Evolutionary conservation across 2,797 vertebrate species (phyloP).

Genomic region (Margarornis squamiger): DNA sequence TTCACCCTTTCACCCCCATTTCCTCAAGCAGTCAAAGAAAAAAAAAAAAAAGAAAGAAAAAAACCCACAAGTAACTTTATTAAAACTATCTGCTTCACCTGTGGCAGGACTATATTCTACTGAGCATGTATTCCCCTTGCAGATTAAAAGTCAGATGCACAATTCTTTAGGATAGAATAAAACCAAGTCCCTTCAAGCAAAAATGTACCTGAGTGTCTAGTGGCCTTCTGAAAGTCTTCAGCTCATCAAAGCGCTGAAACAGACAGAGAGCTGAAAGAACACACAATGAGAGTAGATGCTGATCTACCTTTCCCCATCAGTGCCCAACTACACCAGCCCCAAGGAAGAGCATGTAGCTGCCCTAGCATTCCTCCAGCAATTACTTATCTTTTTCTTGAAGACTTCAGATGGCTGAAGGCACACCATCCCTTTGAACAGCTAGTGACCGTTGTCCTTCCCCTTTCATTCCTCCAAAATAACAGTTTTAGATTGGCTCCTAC

Average conservation of each 20-base stretch:
- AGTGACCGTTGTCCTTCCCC: not conserved
- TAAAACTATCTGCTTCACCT: not conserved
- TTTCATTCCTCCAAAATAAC: not conserved
- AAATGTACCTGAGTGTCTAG: not conserved
- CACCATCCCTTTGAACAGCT: not conserved
- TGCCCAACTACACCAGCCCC: not conserved
- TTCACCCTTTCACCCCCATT: not conserved
- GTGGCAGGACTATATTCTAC: not conserved
- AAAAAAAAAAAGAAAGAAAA: too few relatives aligned
- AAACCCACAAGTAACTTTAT: not conserved
- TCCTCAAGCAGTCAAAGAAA: not conserved
- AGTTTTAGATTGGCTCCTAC: not conserved
- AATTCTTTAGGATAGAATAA: not conserved
- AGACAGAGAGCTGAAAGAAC: not conserved
- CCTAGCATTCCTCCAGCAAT: not conserved
- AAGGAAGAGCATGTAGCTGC: not conserved
- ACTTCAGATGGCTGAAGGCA: not conserved
- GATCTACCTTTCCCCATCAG: not conserved
- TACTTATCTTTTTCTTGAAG: not conserved
- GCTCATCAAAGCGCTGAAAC: not conserved
- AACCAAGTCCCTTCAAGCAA: not conserved
- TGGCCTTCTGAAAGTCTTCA: not conserved
- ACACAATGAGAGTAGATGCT: not conserved
- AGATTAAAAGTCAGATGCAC: not conserved
- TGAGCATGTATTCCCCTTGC: not conserved